Conservation (phyloP, 2,797 vertebrate species). For the Centropyge bicolor region DNA sequence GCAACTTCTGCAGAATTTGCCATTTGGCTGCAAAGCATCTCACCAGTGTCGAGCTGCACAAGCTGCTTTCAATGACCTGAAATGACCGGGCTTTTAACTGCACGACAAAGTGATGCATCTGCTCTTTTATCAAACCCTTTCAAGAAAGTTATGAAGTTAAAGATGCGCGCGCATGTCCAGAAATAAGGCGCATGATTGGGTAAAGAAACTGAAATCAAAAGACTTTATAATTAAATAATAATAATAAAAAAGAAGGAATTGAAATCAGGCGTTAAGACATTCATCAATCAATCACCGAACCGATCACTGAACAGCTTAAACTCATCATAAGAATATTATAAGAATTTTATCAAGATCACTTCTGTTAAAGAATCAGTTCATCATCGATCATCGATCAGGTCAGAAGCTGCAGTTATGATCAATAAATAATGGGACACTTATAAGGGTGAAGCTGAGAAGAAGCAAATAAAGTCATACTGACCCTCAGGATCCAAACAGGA, state of each 20-base stretch:
- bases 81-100: conserved; percentile 37
- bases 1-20: not conserved
- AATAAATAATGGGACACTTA: not conserved
- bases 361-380: not conserved
- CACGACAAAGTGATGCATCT: conserved; percentile 22
- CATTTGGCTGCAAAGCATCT: not conserved
- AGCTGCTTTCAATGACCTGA: conserved; percentile 50
- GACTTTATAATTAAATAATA: no score
- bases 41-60: not conserved
- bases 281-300: not conserved
- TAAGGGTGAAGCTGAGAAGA: not conserved
- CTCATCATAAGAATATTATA: not conserved
- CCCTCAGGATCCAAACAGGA: not conserved
- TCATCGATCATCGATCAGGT: not conserved
- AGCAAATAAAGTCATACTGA: conserved; percentile 22
- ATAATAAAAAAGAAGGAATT: no score
- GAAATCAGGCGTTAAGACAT: not conserved
- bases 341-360: not conserved
- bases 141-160: not conserved
- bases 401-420: not conserved
- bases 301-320: not conserved
- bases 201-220: not conserved
- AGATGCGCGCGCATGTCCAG: not conserved
- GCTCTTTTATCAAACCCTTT: conserved; percentile 5
- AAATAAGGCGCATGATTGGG: not conserved